Evolutionary conservation across 2,797 vertebrate genomes (phyloP).

Genomic region (Coregonus sp.): DNA sequence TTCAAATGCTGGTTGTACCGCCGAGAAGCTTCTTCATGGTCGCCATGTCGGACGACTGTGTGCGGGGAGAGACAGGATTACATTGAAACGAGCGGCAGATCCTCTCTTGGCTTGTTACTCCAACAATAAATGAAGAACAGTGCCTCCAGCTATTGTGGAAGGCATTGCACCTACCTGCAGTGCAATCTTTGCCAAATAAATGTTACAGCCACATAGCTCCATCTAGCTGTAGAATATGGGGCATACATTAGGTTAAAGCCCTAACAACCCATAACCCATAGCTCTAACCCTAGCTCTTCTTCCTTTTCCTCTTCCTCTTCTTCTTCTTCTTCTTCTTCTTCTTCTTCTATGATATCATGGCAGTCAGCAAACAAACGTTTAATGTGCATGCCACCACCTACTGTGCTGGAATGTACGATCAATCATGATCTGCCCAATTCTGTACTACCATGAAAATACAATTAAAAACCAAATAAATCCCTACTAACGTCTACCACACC

Average conservation of each 20-base stretch:
- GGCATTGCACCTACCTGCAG: constrained; percentile 33
- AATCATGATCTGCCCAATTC: too few relatives aligned
- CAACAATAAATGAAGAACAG: constrained; percentile 68
- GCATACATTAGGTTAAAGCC: not conserved
- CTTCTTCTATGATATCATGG: too few relatives aligned
- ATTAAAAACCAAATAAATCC: too few relatives aligned
- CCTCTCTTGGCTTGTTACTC: constrained; percentile 63
- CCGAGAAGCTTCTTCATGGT: constrained; percentile 63
- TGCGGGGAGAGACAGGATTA: constrained; percentile 69
- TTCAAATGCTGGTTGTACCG: constrained; percentile 52
- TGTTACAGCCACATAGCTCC: constrained; percentile 41
- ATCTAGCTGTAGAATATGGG: constrained; percentile 48
- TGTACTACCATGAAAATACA: too few relatives aligned
- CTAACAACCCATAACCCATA: too few relatives aligned
- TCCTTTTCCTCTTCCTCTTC: too few relatives aligned
- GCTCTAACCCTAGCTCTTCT: too few relatives aligned
- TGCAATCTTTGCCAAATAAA: not conserved
- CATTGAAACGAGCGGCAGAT: constrained; percentile 59
- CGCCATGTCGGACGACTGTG: constrained; percentile 81
- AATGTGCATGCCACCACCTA: too few relatives aligned
- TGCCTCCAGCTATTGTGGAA: constrained; percentile 58
- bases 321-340: too few relatives aligned
- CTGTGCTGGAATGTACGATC: too few relatives aligned
- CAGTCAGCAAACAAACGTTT: too few relatives aligned
- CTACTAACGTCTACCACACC: too few relatives aligned